Base-by-base conservation (phyloP, 2,888 invertebrate genomes). In the Tinea semifulvella region DNA sequence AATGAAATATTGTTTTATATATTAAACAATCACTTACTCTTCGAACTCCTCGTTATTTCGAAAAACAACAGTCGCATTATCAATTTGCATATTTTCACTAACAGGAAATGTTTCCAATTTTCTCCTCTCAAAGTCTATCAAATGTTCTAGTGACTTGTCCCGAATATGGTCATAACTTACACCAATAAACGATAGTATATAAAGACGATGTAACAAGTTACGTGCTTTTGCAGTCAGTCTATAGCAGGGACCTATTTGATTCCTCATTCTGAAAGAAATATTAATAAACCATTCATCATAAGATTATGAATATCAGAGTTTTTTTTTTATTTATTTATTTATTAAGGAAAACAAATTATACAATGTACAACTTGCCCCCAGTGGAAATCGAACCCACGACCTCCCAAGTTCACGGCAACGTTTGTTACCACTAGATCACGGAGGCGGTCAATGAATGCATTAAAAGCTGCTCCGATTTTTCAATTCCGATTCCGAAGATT, bases 131-230 rank as follows among this genome's bases (percentile, higher is more conserved):
- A 71, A 56, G 1, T 80, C 54, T 2, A 77, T 61, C 19, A 62
- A 56, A 1, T 71, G 50, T 48, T 81, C 80, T 10, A 82, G 54
- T 16, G 56, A 65, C 44, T 70, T 74, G 0, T 81, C 76, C 44
- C 71, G 61, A 39, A 82, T 65, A 1, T 65, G 50, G 10, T 52
- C 60, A 28, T 64, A 68, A 48, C 74, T 60, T 7, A 74, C 68
- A 2, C 83, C 82, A 3, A 82, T 57, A 50, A 77, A 81, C 68
- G 75, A 79, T 1, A 82, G 54, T 2, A 70, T 47, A 49, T 81
- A 65, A 13, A 83, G 53, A 31, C 67, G 66, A 44, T 71, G 52
- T 2, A 83, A 53, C 1, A 68, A 62, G 2, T 36, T 56, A 4
- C 62, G 58, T 1, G 66, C 65, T 13, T 52, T 18, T 7, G 70